Percentiles rank a stretch among this genome's conserved stretches.
Evolutionary conservation across 1,140 invertebrate genomes (phyloP).

Genomic region (Ylistrum balloti): DNA sequence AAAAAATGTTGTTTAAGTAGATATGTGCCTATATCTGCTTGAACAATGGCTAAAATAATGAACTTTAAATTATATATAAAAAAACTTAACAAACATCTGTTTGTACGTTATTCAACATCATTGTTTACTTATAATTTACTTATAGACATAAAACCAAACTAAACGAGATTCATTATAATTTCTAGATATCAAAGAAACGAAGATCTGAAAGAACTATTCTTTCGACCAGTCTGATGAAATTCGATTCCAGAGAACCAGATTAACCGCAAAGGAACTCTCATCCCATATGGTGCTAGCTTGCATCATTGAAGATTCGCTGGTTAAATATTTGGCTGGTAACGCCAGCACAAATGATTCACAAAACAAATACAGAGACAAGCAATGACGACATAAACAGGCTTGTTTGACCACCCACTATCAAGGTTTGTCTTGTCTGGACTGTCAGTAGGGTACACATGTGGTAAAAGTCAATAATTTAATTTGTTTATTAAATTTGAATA

Average conservation of each 20-base stretch:
- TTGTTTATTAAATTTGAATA: not conserved
- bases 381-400: too few species aligned
- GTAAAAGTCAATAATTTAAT: not conserved
- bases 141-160: not conserved
- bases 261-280: not conserved
- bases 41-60: not conserved
- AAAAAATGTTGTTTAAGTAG: too few species aligned
- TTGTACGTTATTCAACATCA: not conserved
- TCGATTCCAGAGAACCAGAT: not conserved
- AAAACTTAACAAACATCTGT: not conserved
- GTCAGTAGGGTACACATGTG: not conserved
- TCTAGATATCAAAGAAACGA: not conserved
- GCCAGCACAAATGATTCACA: conserved; percentile 5
- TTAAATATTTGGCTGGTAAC: not conserved
- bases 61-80: not conserved
- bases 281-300: not conserved
- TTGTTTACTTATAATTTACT: not conserved
- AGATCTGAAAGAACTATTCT: not conserved
- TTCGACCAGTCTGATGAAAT: not conserved
- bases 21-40: too few species aligned
- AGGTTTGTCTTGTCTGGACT: not conserved
- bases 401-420: too few species aligned
- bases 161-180: not conserved
- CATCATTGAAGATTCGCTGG: not conserved
- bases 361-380: not conserved